These are phyloP conservation scores for Nasonia oneida DNA, from an alignment of 2,888 invertebrate genomes.

Conservation along the genomic window DNA sequence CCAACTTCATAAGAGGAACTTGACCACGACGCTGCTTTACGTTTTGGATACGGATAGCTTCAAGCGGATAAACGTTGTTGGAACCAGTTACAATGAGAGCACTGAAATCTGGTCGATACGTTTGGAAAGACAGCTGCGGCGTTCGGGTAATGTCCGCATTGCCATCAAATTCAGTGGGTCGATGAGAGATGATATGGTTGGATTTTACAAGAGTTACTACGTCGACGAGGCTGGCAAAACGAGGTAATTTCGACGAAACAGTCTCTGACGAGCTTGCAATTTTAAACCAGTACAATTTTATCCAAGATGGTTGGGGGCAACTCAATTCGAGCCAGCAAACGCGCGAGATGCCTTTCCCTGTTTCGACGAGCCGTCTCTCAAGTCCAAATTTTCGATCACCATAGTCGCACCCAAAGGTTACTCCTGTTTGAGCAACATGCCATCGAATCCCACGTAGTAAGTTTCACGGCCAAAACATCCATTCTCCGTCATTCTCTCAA, in stretches of 20 bases:
- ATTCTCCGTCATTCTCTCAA: neutral
- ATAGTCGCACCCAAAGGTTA: neutral
- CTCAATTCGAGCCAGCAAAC: conserved; percentile 90
- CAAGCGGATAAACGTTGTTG: neutral
- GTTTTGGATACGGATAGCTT: neutral
- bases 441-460: neutral
- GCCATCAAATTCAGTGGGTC: neutral
- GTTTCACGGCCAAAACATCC: neutral
- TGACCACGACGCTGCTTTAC: neutral
- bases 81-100: neutral
- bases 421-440: neutral
- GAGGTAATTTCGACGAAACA: neutral
- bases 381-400: conserved; percentile 72
- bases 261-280: neutral
- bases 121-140: neutral
- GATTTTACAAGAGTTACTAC: conserved; percentile 48
- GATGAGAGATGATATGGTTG: conserved; percentile 7
- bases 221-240: neutral
- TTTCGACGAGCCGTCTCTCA: conserved; percentile 91
- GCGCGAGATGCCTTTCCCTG: conserved; percentile 92
- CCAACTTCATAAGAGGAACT: neutral
- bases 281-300: neutral
- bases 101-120: neutral
- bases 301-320: conserved; percentile 81
- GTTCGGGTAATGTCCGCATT: neutral